A percentile compares a stretch with the other conserved stretches of the same genome.
These are phyloP conservation scores for Rhodophaea formosa DNA, from an alignment of 2,888 invertebrate species.

Conservation along the genomic window DNA sequence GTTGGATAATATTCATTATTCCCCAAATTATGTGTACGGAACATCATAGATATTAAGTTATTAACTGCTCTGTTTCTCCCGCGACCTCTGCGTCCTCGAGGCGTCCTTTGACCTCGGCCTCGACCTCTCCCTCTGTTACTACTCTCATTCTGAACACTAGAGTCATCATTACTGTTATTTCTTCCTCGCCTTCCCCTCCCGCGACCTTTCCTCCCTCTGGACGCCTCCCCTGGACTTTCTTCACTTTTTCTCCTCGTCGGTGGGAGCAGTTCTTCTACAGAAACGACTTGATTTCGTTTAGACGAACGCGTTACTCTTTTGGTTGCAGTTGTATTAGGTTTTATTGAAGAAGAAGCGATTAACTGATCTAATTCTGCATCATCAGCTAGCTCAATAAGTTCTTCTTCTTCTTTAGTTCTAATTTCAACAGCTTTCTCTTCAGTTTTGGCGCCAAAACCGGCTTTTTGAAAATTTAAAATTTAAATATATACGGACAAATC, in stretches of 20 bases:
- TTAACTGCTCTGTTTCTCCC: too few relatives aligned
- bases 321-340: neutral
- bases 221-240: constrained; percentile 3
- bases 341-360: constrained; percentile 16
- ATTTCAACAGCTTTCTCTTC: neutral
- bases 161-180: too few relatives aligned
- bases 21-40: neutral
- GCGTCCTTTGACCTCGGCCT: too few relatives aligned
- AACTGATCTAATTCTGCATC: constrained; percentile 15
- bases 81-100: too few relatives aligned
- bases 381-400: constrained; percentile 2
- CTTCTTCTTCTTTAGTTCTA: constrained; percentile 21
- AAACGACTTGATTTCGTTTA: constrained; percentile 7
- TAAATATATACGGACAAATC: too few relatives aligned
- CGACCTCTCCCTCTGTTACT: too few relatives aligned
- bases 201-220: neutral
- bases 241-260: constrained; percentile 15
- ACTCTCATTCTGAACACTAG: too few relatives aligned
- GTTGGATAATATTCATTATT: constrained; percentile 31
- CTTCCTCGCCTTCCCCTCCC: constrained; percentile 25
- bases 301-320: constrained; percentile 21
- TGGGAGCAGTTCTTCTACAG: neutral
- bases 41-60: neutral
- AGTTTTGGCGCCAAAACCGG: constrained; percentile 4
- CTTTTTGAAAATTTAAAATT: too few relatives aligned